Base-by-base conservation (phyloP, 2,113 vertebrate species). In the Cromileptes altivelis region DNA sequence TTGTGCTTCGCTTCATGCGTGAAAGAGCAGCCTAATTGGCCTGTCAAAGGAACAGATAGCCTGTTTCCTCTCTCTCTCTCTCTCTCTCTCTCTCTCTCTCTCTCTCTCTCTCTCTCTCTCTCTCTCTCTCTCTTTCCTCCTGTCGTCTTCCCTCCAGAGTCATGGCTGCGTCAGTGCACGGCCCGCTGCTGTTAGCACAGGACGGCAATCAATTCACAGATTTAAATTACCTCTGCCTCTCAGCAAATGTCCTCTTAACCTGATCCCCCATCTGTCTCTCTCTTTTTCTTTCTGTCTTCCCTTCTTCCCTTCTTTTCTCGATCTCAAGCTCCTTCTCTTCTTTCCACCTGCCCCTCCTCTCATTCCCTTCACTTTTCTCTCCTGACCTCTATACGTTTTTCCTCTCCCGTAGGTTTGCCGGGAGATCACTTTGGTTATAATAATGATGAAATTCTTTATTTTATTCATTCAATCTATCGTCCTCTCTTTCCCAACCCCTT, bases 151-250 rank as follows among this genome's bases (percentile, higher is more conserved):
- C 70, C 71, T 61, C 58, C 78, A 76, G 57, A 88, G 65, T 75
- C 80, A 87, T 69, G 55, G 61, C 83, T 80, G 65, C 69, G 49
- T 82, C 62, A 49, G 76, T 74, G 58, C 68, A 50, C 75, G 75
- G 78, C 77, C 76, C 79, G 64, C 33, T 60, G 85, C 86, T 69
- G 81, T 70, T 80, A 83, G 77, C 75, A 70, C 55, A 68, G 87
- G 70, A 84, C 89, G 74, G 75, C 87, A 91, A 89, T 94, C 89
- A 82, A 92, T 92, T 90, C 78, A 72, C 72, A 84, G 89, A 86
- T 88, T 92, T 86, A 89, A 89, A 93, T 91, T 79, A 91, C 91
- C 87, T 74, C 68, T 56, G 61, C 79, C 82, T 76, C 73, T 74
- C 71, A 76, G 85, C 79, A 85, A 76, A 85, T 69, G 75, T 78